Base-by-base conservation (phyloP, 1,140 invertebrate genomes). In the Pygmarrhopalites habei region DNA sequence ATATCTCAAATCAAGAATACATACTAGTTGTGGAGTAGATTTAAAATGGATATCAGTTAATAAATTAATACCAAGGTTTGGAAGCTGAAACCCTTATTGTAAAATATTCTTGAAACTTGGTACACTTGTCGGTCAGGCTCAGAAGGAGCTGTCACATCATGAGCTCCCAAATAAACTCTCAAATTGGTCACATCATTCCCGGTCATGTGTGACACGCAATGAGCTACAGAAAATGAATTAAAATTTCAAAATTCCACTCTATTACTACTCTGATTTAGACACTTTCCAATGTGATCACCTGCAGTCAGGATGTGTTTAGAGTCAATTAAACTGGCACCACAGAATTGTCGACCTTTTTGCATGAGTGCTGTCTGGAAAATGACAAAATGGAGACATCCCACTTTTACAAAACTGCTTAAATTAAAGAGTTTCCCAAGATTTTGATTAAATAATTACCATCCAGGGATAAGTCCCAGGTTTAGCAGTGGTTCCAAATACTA, bases 321-420 rank as follows among this genome's bases (percentile, higher is more conserved):
- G 41, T 68, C 66, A 29, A 68, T 62, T 1, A 65, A 60, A 17
- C 61, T 62, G 2, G 65, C 68, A 4, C 62, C 65, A 35, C 68
- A 70, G 44, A 70, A 70, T 28, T 70, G 68, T 2, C 62, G 25
- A 3, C 58, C 52, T 12, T 44, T 58, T 2, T 21, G 35, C 41
- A 70, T 64, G 21, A 70, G 41, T 10, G 68, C 68, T 19, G 66
- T 64, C 39, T 53, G 44, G 29, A 58, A 62, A 7, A 19, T 23
- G 10, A 56, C 14, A 26, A 58, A 23, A 44, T 19, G 35, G 41
- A 21, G 57, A 28, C 23, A 60, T 26, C 7, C 62, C 23, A 49
- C 28, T 64, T 35, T 28, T 35, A 17, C 39, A 57, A 26, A n/a
- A 41, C 41, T 29, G 25, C 23, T 25, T 44, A 44, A 14, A 35